phyloP scores from a whole-genome alignment of 92 coral and sea anemone species.

The Zoanthus solanderi region DNA sequence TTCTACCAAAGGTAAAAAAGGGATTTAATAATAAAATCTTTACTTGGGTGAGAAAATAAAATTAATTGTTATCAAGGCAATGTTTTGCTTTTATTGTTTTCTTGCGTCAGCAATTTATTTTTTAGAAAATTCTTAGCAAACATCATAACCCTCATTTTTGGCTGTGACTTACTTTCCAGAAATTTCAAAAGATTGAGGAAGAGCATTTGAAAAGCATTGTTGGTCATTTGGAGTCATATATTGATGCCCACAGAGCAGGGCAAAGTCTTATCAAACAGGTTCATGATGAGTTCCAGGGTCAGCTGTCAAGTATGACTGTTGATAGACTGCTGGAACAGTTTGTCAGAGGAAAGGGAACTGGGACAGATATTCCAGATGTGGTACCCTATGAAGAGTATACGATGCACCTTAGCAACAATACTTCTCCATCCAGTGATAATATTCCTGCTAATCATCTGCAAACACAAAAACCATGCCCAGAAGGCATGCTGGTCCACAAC shows the following conservation, averaged over 20 bases:
- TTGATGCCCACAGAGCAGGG: conserved; percentile 82
- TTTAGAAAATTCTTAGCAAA: too few relatives aligned
- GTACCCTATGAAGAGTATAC: conserved; percentile 93
- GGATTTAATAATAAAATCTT: too few relatives aligned
- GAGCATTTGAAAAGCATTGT: conserved; percentile 86
- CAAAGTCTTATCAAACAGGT: conserved; percentile 84
- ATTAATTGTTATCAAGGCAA: too few relatives aligned
- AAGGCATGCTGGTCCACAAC: too few relatives aligned
- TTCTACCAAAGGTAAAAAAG: neutral
- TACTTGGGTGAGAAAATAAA: neutral
- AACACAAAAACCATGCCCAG: too few relatives aligned
- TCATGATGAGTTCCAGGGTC: conserved; percentile 87
- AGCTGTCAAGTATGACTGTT: conserved; percentile 79
- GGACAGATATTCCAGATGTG: conserved; percentile 91
- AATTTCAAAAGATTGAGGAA: conserved; percentile 91
- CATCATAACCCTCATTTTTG: too few relatives aligned
- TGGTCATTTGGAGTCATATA: conserved; percentile 77
- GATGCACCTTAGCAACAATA: conserved; percentile 66
- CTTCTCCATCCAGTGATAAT: conserved; percentile 61
- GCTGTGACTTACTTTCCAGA: conserved; percentile 52
- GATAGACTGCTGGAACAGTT: conserved; percentile 93
- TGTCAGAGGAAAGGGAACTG: conserved; percentile 96
- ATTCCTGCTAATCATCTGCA: conserved; percentile 74
- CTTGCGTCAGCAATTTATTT: too few relatives aligned
- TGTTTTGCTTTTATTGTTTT: too few relatives aligned